Conservation (phyloP, 2,888 invertebrate species). For the Corythucha ciliata region DNA sequence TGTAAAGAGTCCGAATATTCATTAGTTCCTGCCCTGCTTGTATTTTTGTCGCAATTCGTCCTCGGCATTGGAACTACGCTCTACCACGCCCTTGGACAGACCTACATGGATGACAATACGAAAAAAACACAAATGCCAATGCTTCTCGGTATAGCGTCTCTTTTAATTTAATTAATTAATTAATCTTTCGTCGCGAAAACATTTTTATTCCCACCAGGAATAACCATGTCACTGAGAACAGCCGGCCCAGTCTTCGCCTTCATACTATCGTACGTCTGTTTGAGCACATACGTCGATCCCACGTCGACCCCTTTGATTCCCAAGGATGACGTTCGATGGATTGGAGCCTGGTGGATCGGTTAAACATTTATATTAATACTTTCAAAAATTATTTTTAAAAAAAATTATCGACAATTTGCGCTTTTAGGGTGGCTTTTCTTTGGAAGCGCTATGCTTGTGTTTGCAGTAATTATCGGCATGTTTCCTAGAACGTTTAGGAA, state of each 20-base stretch:
- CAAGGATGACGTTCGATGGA: conserved; percentile 55
- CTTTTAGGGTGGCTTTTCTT: conserved; percentile 44
- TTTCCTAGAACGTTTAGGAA: conserved; percentile 49
- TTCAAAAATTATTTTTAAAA: too few relatives aligned
- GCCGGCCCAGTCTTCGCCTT: conserved; percentile 54
- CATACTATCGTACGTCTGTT: conserved; percentile 45
- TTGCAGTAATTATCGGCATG: conserved; percentile 53
- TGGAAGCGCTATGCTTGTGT: conserved; percentile 49
- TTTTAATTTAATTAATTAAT: neutral
- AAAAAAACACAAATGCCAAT: conserved; percentile 55
- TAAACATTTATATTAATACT: too few relatives aligned
- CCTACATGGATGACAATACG: conserved; percentile 60
- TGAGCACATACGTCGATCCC: conserved; percentile 53
- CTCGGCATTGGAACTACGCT: conserved; percentile 58
- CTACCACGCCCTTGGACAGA: conserved; percentile 56
- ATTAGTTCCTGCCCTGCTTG: conserved; percentile 49
- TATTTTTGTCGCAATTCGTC: conserved; percentile 58
- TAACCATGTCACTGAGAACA: conserved; percentile 46
- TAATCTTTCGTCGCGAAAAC: neutral
- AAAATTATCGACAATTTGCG: too few relatives aligned
- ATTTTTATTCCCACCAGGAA: conserved; percentile 40
- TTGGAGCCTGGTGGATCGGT: conserved; percentile 71
- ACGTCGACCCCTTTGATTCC: conserved; percentile 51
- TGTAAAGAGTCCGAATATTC: conserved; percentile 38
- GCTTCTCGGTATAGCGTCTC: conserved; percentile 45